Evolutionary conservation across 2,797 vertebrate genomes (phyloP).

Genomic region (Enteromius anoplus): DNA sequence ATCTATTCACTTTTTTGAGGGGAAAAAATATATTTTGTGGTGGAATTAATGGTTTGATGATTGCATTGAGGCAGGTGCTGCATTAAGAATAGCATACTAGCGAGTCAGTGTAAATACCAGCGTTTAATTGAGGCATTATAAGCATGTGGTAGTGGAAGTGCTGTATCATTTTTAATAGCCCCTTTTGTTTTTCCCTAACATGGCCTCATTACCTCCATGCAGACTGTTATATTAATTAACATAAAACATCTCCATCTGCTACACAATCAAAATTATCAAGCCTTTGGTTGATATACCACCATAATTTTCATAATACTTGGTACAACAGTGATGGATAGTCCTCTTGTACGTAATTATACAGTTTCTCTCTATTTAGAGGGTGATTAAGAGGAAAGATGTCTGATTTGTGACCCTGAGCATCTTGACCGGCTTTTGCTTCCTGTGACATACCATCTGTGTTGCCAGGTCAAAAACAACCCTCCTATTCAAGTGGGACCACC

Average conservation of each 20-base stretch:
- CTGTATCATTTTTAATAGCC: background rate
- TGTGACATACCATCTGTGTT: constrained; percentile 46
- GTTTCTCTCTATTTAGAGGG: constrained; percentile 6
- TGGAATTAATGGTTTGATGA: too few species aligned
- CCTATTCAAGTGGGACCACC: constrained; percentile 27
- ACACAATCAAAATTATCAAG: background rate
- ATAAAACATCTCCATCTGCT: background rate
- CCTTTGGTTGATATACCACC: background rate
- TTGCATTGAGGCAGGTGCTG: too few species aligned
- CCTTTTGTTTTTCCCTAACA: too few species aligned
- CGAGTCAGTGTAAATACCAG: background rate
- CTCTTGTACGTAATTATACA: constrained; percentile 27
- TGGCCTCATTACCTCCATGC: background rate
- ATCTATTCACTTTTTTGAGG: too few species aligned
- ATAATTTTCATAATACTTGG: background rate
- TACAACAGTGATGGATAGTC: constrained; percentile 7
- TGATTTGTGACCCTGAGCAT: constrained; percentile 39
- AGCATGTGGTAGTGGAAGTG: background rate
- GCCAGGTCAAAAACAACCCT: constrained; percentile 43
- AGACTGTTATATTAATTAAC: background rate
- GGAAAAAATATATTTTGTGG: too few species aligned
- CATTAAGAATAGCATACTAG: too few species aligned
- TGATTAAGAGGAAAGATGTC: constrained; percentile 35
- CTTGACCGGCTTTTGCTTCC: constrained; percentile 1
- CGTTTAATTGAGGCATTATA: background rate